Conservation (phyloP, 2,888 invertebrate genomes). For the Lottia gigantea region DNA sequence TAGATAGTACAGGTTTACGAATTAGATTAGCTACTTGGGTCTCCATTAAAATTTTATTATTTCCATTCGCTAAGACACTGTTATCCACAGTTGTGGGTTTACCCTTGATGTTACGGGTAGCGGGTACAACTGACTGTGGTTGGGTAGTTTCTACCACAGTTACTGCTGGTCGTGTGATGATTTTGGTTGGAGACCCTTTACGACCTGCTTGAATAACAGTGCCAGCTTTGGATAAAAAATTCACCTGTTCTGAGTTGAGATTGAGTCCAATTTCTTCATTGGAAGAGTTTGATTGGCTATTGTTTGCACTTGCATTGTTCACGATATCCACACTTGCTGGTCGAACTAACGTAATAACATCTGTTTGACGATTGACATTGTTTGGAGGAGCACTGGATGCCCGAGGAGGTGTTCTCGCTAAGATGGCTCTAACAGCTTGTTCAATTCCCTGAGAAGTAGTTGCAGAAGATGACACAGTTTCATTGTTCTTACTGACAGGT, state of each 20-base stretch:
- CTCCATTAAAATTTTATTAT: slow-evolving; percentile 17
- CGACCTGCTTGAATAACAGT: slow-evolving; percentile 54
- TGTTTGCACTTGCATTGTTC: slow-evolving; percentile 14
- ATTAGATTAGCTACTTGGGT: slow-evolving; percentile 21
- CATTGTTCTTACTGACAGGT: slow-evolving; percentile 8
- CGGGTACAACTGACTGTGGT: slow-evolving; percentile 7
- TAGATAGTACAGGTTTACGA: slow-evolving; percentile 25
- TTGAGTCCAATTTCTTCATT: slow-evolving; percentile 29
- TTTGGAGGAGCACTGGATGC: slow-evolving; percentile 57
- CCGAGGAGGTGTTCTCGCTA: slow-evolving; percentile 41
- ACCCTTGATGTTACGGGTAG: slow-evolving; percentile 5
- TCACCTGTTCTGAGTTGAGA: slow-evolving; percentile 41
- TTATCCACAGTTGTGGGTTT: not conserved
- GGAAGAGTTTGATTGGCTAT: slow-evolving; percentile 20
- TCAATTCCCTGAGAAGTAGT: slow-evolving; percentile 29
- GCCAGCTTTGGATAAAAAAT: slow-evolving; percentile 59
- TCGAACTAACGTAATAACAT: slow-evolving; percentile 41
- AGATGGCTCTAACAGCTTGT: slow-evolving; percentile 29
- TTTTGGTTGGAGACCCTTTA: slow-evolving; percentile 37
- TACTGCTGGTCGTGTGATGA: slow-evolving; percentile 14
- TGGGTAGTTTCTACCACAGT: slow-evolving; percentile 9
- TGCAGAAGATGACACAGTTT: slow-evolving; percentile 23
- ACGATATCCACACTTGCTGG: slow-evolving; percentile 55
- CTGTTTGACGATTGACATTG: slow-evolving; percentile 23
- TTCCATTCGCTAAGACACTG: slow-evolving; percentile 4